A percentile compares a stretch with the other conserved stretches of the same genome.
These are phyloP conservation scores for Pangasianodon hypophthalmus DNA, from an alignment of 2,113 vertebrate species.

Conservation along the genomic window DNA sequence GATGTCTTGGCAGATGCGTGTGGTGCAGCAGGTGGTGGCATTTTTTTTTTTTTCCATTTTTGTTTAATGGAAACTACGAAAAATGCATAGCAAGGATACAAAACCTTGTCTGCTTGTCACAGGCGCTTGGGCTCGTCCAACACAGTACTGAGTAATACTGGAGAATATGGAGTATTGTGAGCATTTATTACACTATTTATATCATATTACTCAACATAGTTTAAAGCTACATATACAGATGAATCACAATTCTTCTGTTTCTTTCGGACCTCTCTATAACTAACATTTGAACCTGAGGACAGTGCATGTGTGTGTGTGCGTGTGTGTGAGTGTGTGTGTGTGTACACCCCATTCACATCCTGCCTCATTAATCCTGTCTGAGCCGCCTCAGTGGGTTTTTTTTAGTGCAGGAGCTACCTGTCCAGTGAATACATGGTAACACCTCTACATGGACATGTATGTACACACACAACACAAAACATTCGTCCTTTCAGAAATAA, in stretches of 20 bases:
- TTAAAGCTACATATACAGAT: not conserved
- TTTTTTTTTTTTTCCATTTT: not conserved
- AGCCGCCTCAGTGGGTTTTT: not conserved
- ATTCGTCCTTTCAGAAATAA: not conserved
- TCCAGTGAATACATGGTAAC: not conserved
- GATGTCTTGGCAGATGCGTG: not conserved
- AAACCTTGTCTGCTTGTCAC: not conserved
- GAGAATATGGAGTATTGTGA: not conserved
- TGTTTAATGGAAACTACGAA: no score
- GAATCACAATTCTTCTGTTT: not conserved
- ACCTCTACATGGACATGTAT: not conserved
- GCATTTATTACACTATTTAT: not conserved
- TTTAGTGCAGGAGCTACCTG: not conserved
- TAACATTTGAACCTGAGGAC: not conserved
- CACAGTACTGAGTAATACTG: not conserved
- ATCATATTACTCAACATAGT: not conserved
- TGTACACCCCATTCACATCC: not conserved
- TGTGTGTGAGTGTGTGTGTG: not conserved
- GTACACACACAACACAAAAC: not conserved
- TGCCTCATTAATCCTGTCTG: constrained; percentile 6
- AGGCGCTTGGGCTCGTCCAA: not conserved
- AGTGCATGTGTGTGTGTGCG: not conserved
- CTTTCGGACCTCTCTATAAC: not conserved
- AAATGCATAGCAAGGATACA: no score
- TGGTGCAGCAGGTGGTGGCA: not conserved